phyloP scores from a whole-genome alignment of 2,113 vertebrate species.

The Raja brachyura region DNA sequence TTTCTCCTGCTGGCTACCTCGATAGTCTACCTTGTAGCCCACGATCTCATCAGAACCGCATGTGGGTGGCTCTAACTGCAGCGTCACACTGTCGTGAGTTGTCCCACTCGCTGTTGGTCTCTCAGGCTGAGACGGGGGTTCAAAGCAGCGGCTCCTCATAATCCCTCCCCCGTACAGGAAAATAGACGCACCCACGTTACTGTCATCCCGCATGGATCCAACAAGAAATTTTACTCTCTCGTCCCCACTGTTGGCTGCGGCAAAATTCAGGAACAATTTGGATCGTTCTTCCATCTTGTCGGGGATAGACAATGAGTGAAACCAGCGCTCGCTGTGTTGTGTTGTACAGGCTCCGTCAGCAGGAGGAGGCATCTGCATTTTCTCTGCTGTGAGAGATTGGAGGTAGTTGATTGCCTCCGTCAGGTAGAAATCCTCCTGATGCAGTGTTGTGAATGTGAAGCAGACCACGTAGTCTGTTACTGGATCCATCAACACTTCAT shows the following conservation, averaged over 20 bases:
- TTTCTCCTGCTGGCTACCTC: not conserved
- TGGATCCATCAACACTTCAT: constrained; percentile 11
- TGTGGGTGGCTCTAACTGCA: not conserved
- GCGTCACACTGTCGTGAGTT: constrained; percentile 36
- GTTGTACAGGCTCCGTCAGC: not conserved
- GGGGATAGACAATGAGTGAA: not conserved
- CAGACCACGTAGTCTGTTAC: constrained; percentile 37
- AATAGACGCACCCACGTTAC: constrained; percentile 3
- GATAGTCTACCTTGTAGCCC: not conserved
- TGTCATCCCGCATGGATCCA: not conserved
- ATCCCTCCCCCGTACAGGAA: not conserved
- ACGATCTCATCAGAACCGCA: not conserved
- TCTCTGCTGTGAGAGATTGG: not conserved
- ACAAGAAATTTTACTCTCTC: not conserved
- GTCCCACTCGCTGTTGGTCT: not conserved
- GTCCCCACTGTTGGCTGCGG: not conserved
- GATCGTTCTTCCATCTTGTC: not conserved
- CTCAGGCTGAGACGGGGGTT: constrained; percentile 40
- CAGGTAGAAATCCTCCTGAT: constrained; percentile 39
- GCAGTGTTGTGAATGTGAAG: constrained; percentile 42
- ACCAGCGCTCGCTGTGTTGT: not conserved
- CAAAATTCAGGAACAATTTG: not conserved
- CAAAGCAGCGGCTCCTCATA: constrained; percentile 33
- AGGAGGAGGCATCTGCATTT: not conserved
- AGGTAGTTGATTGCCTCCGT: constrained; percentile 35